A percentile compares a stretch with the other conserved stretches of the same genome.
Evolutionary conservation across 2,888 invertebrate species (phyloP).

Genomic region (Oligia fasciuncula): DNA sequence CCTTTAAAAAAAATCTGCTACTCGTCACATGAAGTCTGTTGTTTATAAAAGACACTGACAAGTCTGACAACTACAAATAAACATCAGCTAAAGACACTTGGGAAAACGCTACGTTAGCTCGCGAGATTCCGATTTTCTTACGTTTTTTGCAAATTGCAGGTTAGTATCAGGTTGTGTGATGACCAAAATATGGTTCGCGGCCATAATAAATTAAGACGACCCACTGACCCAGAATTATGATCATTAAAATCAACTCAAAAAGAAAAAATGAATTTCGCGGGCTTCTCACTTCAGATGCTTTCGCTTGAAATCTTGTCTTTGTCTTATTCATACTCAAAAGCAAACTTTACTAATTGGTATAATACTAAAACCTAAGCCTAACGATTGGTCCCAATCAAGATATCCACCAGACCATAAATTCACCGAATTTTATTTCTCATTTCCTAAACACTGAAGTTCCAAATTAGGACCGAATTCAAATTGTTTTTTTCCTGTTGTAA

Average conservation of each 20-base stretch:
- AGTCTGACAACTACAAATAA: not conserved
- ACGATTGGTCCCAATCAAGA: slow-evolving; percentile 42
- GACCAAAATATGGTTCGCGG: not conserved
- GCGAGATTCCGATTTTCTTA: not conserved
- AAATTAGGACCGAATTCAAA: slow-evolving; percentile 45
- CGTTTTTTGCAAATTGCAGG: not conserved
- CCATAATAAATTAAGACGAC: not conserved
- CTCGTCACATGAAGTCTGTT: not conserved
- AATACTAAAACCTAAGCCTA: slow-evolving; percentile 30
- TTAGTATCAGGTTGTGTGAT: not conserved
- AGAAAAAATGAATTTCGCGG: too few relatives aligned
- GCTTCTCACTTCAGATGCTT: not conserved
- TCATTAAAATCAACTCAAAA: not conserved
- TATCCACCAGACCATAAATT: slow-evolving; percentile 43
- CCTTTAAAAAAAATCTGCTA: not conserved
- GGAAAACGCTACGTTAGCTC: not conserved
- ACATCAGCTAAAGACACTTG: not conserved
- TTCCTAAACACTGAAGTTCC: slow-evolving; percentile 27
- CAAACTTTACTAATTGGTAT: slow-evolving; percentile 34
- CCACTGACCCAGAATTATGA: not conserved
- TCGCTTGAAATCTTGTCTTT: slow-evolving; percentile 3
- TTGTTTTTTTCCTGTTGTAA: slow-evolving; percentile 47
- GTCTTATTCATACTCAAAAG: slow-evolving; percentile 32
- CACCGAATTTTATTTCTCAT: slow-evolving; percentile 44
- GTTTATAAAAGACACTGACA: not conserved